phyloP scores from a whole-genome alignment of 2,888 invertebrate genomes.

The Ariolimax columbianus region DNA sequence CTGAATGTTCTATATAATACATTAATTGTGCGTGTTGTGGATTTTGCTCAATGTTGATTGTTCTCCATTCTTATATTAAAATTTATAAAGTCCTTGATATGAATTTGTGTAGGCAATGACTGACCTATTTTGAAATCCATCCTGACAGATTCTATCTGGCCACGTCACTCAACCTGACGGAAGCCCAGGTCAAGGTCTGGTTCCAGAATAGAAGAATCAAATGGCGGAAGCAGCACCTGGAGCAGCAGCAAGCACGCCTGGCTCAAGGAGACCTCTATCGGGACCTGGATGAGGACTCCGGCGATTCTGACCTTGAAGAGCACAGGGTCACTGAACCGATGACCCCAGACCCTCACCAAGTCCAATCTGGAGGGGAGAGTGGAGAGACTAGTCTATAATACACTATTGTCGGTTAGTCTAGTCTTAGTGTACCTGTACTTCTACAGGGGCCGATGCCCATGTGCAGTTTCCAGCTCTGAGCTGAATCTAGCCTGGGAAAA shows the following conservation, averaged over 20 bases:
- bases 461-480: too few relatives aligned
- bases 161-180: slow-evolving; percentile 90
- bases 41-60: too few relatives aligned
- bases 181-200: slow-evolving; percentile 87
- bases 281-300: slow-evolving; percentile 35
- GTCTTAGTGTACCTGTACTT: too few relatives aligned
- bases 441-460: too few relatives aligned
- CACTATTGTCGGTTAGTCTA: background rate
- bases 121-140: background rate
- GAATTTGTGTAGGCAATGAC: background rate
- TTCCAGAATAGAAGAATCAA: slow-evolving; percentile 86
- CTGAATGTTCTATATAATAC: too few relatives aligned
- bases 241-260: slow-evolving; percentile 83
- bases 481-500: too few relatives aligned
- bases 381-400: background rate
- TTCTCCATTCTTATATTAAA: too few relatives aligned
- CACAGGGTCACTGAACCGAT: background rate
- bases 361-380: background rate
- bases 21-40: too few relatives aligned
- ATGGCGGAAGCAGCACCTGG: slow-evolving; percentile 96
- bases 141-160: slow-evolving; percentile 88
- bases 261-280: slow-evolving; percentile 52
- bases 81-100: background rate
- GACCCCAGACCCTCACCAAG: background rate
- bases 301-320: slow-evolving; percentile 28